Conservation (phyloP, 2,888 invertebrate genomes). For the Tenthredo notha region DNA sequence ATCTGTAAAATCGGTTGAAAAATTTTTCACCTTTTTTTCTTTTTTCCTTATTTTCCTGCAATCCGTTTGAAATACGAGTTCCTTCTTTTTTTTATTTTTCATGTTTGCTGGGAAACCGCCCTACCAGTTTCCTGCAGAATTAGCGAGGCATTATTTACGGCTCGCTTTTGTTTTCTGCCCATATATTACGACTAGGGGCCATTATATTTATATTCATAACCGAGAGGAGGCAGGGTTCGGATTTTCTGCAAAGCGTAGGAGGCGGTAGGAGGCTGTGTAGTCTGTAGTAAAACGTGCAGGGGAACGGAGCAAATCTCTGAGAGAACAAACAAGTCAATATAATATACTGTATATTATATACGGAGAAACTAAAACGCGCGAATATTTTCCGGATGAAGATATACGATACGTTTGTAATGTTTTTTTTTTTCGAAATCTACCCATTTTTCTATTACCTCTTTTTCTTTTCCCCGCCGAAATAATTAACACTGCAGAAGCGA, state of each 20-base stretch:
- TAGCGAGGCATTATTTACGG: conserved; percentile 63
- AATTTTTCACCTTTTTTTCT: background rate
- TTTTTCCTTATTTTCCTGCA: background rate
- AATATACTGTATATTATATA: background rate
- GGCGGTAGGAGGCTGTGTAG: background rate
- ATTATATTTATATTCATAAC: conserved; percentile 68
- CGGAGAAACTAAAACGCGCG: background rate
- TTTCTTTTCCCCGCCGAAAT: background rate
- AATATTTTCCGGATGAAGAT: background rate
- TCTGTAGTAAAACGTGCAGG: background rate
- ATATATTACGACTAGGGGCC: conserved; percentile 59
- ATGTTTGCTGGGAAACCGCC: conserved; percentile 33
- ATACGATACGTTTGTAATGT: background rate
- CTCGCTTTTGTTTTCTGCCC: conserved; percentile 63
- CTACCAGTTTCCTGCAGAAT: conserved; percentile 55
- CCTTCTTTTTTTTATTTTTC: conserved; percentile 8
- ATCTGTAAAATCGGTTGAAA: background rate
- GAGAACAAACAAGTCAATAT: conserved; percentile 53
- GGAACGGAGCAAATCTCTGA: too few relatives aligned
- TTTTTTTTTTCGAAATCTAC: background rate
- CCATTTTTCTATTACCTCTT: background rate
- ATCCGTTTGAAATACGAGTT: background rate
- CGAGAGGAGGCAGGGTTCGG: conserved; percentile 7
- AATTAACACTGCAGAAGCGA: conserved; percentile 1
- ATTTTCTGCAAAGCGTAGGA: background rate